Percentiles rank a stretch among this genome's conserved stretches.
phyloP scores from a whole-genome alignment of 2,888 invertebrate genomes.

The Rotaria macrura region DNA sequence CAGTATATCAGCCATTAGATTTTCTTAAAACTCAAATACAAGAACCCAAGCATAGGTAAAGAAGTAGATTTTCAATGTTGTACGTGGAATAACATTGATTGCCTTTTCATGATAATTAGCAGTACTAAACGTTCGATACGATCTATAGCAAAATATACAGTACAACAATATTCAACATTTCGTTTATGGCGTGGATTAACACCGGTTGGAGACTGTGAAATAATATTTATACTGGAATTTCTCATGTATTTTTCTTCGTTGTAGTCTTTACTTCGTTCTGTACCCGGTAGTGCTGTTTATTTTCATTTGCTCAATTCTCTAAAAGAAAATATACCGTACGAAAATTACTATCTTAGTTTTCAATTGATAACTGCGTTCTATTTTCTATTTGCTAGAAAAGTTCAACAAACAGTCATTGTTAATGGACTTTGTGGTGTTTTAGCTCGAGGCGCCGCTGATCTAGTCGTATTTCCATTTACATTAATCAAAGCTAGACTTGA shows the following conservation, averaged over 20 bases:
- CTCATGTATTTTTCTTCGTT: background rate
- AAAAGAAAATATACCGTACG: background rate
- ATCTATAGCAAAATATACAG: background rate
- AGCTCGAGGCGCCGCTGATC: background rate
- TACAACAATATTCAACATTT: background rate
- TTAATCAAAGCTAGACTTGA: slow-evolving; percentile 9
- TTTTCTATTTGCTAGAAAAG: background rate
- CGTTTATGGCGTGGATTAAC: slow-evolving; percentile 15
- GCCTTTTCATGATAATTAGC: background rate
- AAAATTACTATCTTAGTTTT: background rate
- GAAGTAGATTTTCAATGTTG: too few relatives aligned
- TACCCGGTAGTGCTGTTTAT: slow-evolving; percentile 28
- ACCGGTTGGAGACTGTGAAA: background rate
- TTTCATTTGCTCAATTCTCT: slow-evolving; percentile 22
- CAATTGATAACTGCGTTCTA: background rate
- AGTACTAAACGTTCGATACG: background rate
- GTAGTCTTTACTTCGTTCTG: slow-evolving; percentile 22
- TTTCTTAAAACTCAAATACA: slow-evolving; percentile 13
- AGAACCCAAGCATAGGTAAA: background rate
- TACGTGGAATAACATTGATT: background rate
- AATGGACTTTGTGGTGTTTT: background rate
- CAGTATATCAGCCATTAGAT: slow-evolving; percentile 15
- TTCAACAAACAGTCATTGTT: background rate
- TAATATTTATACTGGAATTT: background rate
- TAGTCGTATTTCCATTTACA: background rate